These are phyloP conservation scores for Mastomys natalensis DNA, from an alignment of 2,113 vertebrate genomes.

Conservation along the genomic window DNA sequence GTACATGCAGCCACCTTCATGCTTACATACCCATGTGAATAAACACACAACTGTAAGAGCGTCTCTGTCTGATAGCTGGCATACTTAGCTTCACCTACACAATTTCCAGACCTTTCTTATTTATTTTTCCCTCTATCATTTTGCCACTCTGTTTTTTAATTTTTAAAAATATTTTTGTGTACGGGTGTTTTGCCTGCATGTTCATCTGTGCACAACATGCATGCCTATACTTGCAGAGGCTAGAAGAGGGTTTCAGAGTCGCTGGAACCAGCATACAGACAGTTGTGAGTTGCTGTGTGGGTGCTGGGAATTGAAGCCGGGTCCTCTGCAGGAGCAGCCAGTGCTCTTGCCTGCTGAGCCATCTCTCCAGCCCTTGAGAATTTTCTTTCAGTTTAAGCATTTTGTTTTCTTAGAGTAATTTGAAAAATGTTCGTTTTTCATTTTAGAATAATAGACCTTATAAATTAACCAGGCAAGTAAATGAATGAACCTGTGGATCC, in stretches of 20 bases:
- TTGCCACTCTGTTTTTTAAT: not conserved
- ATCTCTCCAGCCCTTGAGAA: not conserved
- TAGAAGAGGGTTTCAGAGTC: not conserved
- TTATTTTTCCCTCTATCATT: not conserved
- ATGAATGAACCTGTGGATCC: constrained; percentile 3
- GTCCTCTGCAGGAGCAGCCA: not conserved
- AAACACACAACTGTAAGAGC: too few species aligned
- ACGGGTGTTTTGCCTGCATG: not conserved
- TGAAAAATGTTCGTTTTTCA: not conserved
- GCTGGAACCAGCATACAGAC: not conserved
- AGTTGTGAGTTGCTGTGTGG: not conserved
- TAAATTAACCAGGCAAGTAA: not conserved
- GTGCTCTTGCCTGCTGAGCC: not conserved
- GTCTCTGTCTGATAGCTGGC: not conserved
- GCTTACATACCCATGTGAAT: not conserved
- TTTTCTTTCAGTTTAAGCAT: not conserved
- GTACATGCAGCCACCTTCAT: too few species aligned
- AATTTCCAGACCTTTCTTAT: not conserved
- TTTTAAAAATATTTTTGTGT: not conserved
- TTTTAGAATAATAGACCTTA: constrained; percentile 39
- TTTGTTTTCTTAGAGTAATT: constrained; percentile 19
- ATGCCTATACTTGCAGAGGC: not conserved
- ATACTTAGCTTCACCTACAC: constrained; percentile 5
- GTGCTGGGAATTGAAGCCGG: not conserved
- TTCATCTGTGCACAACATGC: not conserved